Base-by-base conservation (phyloP, 35 echinoderm and acorn worm genomes). In the Ptychodera flava region DNA sequence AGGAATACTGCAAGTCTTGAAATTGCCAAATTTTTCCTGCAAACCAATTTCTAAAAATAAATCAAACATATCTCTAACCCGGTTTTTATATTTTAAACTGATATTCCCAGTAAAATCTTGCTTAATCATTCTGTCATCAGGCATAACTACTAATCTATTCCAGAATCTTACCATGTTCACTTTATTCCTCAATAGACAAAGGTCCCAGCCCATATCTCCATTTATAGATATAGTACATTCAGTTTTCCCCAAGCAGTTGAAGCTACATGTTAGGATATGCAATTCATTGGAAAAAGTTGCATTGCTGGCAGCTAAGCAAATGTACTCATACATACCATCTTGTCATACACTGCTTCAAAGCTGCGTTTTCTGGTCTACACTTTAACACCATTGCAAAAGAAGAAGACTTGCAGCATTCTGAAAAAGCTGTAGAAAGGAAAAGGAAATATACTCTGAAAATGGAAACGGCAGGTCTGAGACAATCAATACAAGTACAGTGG, bases 291-390 rank as follows among this genome's bases (percentile, higher is more conserved):
- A n/a, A n/a, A n/a, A n/a, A n/a, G n/a, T n/a, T n/a, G n/a, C n/a
- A n/a, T n/a, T n/a, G n/a, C n/a, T n/a, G n/a, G n/a, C n/a, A n/a
- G n/a, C n/a, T n/a, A n/a, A n/a, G n/a, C 45, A 64, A 6, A 64
- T 64, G 45, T 12, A 12, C 45, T 64, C 6, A 64, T 38, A 91
- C 95, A 87, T 85, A 97, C 95, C 93, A 89, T 86, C 78, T 91
- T 1, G 89, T 91, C 27, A 97, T 34, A 80, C 95, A 97, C 1
- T 80, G 79, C 78, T 93, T 97, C 75, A 97, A 76, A 16, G 86
- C 92, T 38, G 34, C 84, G 78, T 97, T 97, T 80, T 97, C 78
- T 80, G 82, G 75, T 28, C 92, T 87, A 36, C 95, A 97, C 53
- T 91, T 89, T 34, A 87, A 29, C 0, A 89, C 92, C 92, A 97